Evolutionary conservation across 1,140 invertebrate species (phyloP).

Genomic region (Charaxes varanes): DNA sequence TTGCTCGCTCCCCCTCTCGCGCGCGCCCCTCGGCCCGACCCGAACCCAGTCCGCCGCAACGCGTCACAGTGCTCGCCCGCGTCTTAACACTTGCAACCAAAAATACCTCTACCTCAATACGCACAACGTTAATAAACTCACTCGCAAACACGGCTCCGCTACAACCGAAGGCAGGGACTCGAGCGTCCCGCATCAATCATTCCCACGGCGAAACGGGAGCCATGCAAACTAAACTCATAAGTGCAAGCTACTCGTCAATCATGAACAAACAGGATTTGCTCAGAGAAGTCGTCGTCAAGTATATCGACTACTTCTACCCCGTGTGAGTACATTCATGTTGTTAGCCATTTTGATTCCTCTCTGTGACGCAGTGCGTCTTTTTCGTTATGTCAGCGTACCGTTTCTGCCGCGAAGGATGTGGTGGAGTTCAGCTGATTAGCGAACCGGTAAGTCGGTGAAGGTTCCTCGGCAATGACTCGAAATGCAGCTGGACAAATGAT

Average conservation of each 20-base stretch:
- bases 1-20: constrained; percentile 48
- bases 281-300: constrained; percentile 78
- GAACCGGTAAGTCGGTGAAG: constrained; percentile 67
- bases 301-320: constrained; percentile 79
- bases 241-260: constrained; percentile 76
- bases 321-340: constrained; percentile 73
- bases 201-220: constrained; percentile 44
- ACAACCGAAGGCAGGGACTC: constrained; percentile 43
- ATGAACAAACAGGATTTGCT: constrained; percentile 79
- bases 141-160: constrained; percentile 50
- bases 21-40: constrained; percentile 41
- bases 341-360: constrained; percentile 19
- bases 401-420: constrained; percentile 12
- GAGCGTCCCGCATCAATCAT: constrained; percentile 41
- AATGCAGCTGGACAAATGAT: constrained; percentile 45
- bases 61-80: constrained; percentile 62
- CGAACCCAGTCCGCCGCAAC: constrained; percentile 62
- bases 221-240: constrained; percentile 74
- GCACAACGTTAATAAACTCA: constrained; percentile 43
- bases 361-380: constrained; percentile 41
- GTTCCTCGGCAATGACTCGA: constrained; percentile 51
- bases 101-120: constrained; percentile 42
- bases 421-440: constrained; percentile 39
- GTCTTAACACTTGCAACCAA: constrained; percentile 30
- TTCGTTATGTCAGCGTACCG: constrained; percentile 17